Evolutionary conservation across 2,797 vertebrate genomes (phyloP).

Genomic region (Oreortyx pictus): DNA sequence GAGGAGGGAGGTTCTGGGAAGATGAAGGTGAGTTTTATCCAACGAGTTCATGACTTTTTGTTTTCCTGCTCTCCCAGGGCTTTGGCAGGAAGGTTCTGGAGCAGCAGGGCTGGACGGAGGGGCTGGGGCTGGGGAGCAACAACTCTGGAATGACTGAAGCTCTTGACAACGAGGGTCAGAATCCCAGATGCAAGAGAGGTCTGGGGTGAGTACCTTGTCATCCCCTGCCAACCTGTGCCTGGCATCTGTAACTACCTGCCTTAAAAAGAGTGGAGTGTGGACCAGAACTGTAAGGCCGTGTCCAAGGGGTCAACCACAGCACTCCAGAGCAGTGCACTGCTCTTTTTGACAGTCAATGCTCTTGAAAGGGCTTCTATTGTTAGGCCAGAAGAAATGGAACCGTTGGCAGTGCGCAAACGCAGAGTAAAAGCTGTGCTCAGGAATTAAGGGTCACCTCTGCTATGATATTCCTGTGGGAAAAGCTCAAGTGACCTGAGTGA

Average conservation of each 20-base stretch:
- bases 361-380: neutral
- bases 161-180: slow-evolving; percentile 91
- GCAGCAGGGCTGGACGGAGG: slow-evolving; percentile 94
- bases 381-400: neutral
- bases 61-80: slow-evolving; percentile 79
- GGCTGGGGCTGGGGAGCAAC: slow-evolving; percentile 89
- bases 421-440: neutral
- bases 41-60: neutral
- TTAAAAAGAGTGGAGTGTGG: neutral
- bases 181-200: slow-evolving; percentile 93
- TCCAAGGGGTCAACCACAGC: neutral
- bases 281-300: neutral
- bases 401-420: accelerated
- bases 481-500: neutral
- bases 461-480: accelerated
- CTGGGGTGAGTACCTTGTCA: slow-evolving; percentile 86
- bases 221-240: neutral
- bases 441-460: neutral
- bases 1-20: neutral
- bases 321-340: accelerated
- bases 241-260: neutral
- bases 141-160: slow-evolving; percentile 88
- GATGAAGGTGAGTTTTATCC: neutral
- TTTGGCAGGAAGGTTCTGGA: slow-evolving; percentile 94
- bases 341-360: accelerated